Percentiles rank a stretch among this genome's conserved stretches.
Conservation (phyloP, 2,797 vertebrate species). For the Calcarius lapponicus region DNA sequence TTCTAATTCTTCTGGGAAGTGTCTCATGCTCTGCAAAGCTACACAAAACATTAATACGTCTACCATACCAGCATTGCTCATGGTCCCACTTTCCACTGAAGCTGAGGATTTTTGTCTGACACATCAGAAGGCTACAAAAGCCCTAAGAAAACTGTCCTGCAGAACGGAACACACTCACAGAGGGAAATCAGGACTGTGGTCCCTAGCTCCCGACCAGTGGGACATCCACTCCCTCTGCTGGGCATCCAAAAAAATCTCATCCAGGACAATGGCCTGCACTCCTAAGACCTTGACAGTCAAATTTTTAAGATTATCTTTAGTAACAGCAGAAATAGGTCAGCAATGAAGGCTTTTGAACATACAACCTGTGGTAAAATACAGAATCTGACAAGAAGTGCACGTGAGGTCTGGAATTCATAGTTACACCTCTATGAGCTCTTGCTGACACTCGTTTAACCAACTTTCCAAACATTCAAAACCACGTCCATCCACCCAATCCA, state of each 20-base stretch:
- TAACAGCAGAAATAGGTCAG: not conserved
- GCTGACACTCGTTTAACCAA: not conserved
- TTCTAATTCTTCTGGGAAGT: not conserved
- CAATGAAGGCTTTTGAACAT: not conserved
- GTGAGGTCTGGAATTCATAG: not conserved
- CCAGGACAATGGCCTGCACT: too few species aligned
- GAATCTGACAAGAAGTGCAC: not conserved
- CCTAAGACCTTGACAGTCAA: too few species aligned
- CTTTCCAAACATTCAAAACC: not conserved
- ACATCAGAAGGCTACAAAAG: not conserved
- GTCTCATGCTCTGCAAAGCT: not conserved
- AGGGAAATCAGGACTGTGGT: not conserved
- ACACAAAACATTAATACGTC: not conserved
- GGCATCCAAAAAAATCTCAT: not conserved
- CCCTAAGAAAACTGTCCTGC: not conserved
- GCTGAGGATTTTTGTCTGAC: not conserved
- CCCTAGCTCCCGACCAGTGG: not conserved
- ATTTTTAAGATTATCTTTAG: not conserved
- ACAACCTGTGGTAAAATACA: not conserved
- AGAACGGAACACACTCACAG: fast-evolving
- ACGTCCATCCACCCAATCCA: too few species aligned
- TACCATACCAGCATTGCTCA: not conserved
- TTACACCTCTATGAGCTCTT: fast-evolving
- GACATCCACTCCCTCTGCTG: constrained; percentile 60
- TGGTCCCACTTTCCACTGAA: not conserved